These are phyloP conservation scores for Lepilemur ruficaudatus DNA, from an alignment of 2,797 vertebrate species.

Conservation along the genomic window DNA sequence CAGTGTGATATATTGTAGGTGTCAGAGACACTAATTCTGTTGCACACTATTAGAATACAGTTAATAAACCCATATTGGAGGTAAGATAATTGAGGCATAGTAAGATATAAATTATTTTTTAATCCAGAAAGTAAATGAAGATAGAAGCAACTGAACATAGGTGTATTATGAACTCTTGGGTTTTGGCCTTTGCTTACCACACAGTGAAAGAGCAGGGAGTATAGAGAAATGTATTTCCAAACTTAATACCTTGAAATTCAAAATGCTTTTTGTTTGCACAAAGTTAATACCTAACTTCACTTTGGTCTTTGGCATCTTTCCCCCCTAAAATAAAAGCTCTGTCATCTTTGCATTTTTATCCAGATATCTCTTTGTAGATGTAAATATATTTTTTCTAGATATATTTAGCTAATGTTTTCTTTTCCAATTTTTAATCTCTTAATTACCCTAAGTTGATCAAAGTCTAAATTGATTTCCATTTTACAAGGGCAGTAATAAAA, in stretches of 20 bases:
- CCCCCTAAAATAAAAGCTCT: slow-evolving; percentile 23
- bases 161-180: not conserved
- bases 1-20: not conserved
- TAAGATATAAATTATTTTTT: not conserved
- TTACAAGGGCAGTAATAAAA: slow-evolving; percentile 8
- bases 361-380: not conserved
- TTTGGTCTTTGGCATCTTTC: not conserved
- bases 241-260: not conserved
- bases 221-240: not conserved
- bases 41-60: not conserved
- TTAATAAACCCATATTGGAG: not conserved
- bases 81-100: not conserved
- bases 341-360: slow-evolving; percentile 11
- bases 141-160: not conserved
- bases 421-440: not conserved
- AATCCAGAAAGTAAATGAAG: not conserved
- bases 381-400: slow-evolving; percentile 1
- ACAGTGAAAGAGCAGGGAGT: not conserved
- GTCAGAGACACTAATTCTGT: not conserved
- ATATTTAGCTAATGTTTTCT: slow-evolving; percentile 6
- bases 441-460: not conserved
- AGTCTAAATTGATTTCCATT: slow-evolving; percentile 36
- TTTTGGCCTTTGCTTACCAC: not conserved
- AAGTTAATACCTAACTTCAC: too few relatives aligned
- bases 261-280: slow-evolving; percentile 4